Conservation (phyloP, 2,797 vertebrate genomes). For the Micromesistius poutassou region DNA sequence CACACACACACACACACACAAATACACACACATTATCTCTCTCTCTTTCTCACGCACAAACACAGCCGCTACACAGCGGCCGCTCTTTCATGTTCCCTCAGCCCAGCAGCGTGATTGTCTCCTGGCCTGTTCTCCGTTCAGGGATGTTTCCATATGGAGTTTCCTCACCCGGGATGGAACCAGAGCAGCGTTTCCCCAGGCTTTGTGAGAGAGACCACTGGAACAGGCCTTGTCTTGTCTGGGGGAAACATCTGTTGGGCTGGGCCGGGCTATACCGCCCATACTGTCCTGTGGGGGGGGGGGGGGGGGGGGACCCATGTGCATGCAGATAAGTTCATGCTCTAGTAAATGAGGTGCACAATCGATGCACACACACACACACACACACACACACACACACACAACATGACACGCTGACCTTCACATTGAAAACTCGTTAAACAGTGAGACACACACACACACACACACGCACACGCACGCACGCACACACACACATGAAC, state of each 20-base stretch:
- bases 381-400: too few relatives aligned
- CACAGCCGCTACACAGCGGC: conserved; percentile 22
- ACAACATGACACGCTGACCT: too few relatives aligned
- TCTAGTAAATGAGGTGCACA: too few relatives aligned
- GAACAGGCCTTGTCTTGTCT: conserved; percentile 55
- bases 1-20: neutral
- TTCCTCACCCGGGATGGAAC: conserved; percentile 29
- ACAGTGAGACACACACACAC: conserved; percentile 11
- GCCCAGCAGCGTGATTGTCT: conserved; percentile 56
- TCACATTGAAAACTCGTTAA: conserved; percentile 13
- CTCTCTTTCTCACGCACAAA: neutral
- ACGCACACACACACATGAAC: neutral
- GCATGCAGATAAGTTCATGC: too few relatives aligned
- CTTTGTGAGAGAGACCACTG: neutral
- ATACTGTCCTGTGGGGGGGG: too few relatives aligned
- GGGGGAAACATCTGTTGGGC: conserved; percentile 55
- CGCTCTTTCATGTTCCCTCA: conserved; percentile 50
- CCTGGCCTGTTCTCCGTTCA: conserved; percentile 42
- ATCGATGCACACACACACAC: too few relatives aligned
- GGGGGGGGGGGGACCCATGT: too few relatives aligned
- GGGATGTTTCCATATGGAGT: conserved; percentile 13
- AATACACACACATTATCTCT: conserved; percentile 2
- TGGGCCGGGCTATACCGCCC: too few relatives aligned
- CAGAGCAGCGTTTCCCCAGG: conserved; percentile 38
- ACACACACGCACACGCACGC: conserved; percentile 5